Percentiles rank a stretch among this genome's conserved stretches.
Conservation (phyloP, 2,113 vertebrate genomes). For the Mugil cephalus region DNA sequence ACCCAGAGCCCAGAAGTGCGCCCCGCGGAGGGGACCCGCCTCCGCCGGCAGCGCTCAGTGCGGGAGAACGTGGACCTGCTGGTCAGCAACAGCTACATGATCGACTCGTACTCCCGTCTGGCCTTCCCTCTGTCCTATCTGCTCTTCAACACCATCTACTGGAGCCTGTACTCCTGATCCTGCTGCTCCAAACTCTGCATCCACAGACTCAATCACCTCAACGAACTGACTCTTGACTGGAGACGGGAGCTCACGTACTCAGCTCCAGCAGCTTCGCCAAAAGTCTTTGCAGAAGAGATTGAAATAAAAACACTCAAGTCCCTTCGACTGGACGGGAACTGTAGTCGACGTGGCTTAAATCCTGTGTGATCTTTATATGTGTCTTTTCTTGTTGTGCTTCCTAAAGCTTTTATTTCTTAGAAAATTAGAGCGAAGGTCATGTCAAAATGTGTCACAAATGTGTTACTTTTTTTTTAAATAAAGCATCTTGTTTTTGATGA, state of each 20-base stretch:
- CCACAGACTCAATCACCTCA: neutral
- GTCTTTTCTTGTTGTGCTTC: conserved; percentile 7
- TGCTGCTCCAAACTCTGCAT: neutral
- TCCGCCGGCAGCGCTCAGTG: conserved; percentile 86
- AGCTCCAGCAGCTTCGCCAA: neutral
- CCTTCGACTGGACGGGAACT: neutral
- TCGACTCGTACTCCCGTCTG: conserved; percentile 92
- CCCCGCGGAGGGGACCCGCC: conserved; percentile 66
- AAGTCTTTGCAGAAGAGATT: neutral
- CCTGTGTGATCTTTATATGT: neutral
- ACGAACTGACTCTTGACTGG: neutral
- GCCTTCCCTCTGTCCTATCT: conserved; percentile 92
- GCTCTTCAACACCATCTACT: conserved; percentile 94
- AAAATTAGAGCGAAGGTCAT: neutral
- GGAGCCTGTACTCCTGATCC: conserved; percentile 90
- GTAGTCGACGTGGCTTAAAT: neutral
- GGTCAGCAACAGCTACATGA: conserved; percentile 91
- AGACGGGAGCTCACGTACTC: neutral
- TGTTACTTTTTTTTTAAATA: neutral
- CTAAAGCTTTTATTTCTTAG: neutral
- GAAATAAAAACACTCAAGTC: conserved; percentile 13
- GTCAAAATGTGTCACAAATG: neutral
- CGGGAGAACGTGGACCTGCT: conserved; percentile 87
- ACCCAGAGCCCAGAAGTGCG: conserved; percentile 52
- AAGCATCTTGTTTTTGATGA: too few species aligned